A percentile compares a stretch with the other conserved stretches of the same genome.
Conservation (phyloP, 2,113 vertebrate species). For the Bubo blakistoni region DNA sequence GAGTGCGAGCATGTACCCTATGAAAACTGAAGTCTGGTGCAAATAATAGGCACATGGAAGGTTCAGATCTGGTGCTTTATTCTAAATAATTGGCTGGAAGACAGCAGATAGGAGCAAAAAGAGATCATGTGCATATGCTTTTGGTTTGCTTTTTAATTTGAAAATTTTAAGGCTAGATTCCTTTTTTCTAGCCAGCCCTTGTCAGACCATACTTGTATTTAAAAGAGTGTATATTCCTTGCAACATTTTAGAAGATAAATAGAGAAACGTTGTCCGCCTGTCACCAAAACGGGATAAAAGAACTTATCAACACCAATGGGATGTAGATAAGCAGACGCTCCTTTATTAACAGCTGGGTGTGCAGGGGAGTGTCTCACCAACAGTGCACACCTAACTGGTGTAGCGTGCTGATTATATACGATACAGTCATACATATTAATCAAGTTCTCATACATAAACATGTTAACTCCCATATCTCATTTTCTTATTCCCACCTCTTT, state of each 20-base stretch:
- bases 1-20: too few relatives aligned
- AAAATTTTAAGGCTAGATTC: not conserved
- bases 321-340: too few relatives aligned
- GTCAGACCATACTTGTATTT: not conserved
- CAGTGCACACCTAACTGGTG: too few relatives aligned
- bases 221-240: not conserved
- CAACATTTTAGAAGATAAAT: not conserved
- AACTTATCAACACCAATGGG: too few relatives aligned
- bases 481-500: too few relatives aligned
- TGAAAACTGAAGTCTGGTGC: not conserved
- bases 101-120: not conserved
- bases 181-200: not conserved
- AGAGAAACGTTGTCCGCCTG: not conserved
- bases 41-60: not conserved
- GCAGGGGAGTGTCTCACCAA: too few relatives aligned
- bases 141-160: not conserved
- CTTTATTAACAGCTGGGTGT: too few relatives aligned
- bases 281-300: too few relatives aligned
- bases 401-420: too few relatives aligned
- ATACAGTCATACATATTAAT: too few relatives aligned
- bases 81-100: not conserved
- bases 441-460: too few relatives aligned
- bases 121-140: not conserved
- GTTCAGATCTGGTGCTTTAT: not conserved
- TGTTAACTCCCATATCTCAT: too few relatives aligned